A percentile compares a stretch with the other conserved stretches of the same genome.
These are phyloP conservation scores for Cenopis cana DNA, from an alignment of 2,888 invertebrate species.

Conservation along the genomic window DNA sequence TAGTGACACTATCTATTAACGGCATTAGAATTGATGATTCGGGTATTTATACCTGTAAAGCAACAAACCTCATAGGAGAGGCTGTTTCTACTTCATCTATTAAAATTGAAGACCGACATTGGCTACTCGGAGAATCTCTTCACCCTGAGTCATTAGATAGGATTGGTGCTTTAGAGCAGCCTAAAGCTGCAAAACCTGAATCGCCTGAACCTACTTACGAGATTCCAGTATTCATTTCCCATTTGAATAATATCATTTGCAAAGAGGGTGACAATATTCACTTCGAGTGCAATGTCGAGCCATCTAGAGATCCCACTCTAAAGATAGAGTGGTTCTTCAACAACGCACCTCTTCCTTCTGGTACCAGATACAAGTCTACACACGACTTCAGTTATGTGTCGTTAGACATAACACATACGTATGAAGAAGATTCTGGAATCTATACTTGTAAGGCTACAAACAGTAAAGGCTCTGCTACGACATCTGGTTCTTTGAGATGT, in stretches of 20 bases:
- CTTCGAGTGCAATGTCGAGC: conserved; percentile 96
- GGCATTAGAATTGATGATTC: conserved; percentile 95
- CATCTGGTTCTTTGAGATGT: conserved; percentile 94
- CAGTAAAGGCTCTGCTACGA: conserved; percentile 94
- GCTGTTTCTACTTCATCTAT: conserved; percentile 96
- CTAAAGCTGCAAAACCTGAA: conserved; percentile 87
- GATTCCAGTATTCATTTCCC: conserved; percentile 94
- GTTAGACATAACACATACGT: conserved; percentile 93
- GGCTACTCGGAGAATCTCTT: conserved; percentile 93
- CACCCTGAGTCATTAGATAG: conserved; percentile 95
- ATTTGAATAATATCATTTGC: conserved; percentile 95
- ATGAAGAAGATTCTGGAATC: conserved; percentile 96
- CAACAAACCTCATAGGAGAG: conserved; percentile 96
- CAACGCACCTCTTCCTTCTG: conserved; percentile 94
- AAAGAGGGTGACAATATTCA: conserved; percentile 94
- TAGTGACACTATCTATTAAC: conserved; percentile 96
- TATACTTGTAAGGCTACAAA: conserved; percentile 96
- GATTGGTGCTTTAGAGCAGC: conserved; percentile 94
- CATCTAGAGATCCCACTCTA: conserved; percentile 95
- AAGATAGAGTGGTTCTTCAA: conserved; percentile 98
- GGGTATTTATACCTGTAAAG: conserved; percentile 97
- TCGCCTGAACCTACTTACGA: conserved; percentile 92
- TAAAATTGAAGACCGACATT: conserved; percentile 95
- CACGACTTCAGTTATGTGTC: conserved; percentile 99
- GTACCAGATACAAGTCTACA: conserved; percentile 95